Evolutionary conservation across 2,888 invertebrate species (phyloP).

Genomic region (Agrotis segetum): DNA sequence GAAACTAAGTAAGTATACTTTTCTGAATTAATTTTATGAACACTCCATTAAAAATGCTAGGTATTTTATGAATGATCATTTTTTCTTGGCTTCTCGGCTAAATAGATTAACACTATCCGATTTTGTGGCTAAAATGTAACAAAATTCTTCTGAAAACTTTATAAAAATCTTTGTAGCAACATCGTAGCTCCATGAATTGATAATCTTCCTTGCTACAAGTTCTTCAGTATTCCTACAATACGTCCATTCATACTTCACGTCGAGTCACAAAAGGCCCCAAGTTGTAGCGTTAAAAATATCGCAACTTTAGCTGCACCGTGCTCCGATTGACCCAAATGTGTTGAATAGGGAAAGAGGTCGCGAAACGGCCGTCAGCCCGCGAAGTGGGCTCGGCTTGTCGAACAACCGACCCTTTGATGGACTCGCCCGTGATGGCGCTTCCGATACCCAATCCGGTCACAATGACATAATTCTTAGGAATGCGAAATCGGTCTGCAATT

Average conservation of each 20-base stretch:
- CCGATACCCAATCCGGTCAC: slow-evolving; percentile 55
- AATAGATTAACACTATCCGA: not conserved
- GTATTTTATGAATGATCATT: not conserved
- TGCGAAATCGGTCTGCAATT: slow-evolving; percentile 1
- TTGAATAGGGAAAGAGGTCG: slow-evolving; percentile 74
- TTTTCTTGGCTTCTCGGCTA: not conserved
- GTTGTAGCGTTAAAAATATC: slow-evolving; percentile 49
- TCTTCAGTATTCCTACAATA: slow-evolving; percentile 19
- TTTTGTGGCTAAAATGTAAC: not conserved
- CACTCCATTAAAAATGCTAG: no score
- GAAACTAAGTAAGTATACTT: no score
- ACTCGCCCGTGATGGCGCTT: slow-evolving; percentile 64
- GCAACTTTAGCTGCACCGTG: slow-evolving; percentile 62
- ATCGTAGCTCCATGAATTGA: slow-evolving; percentile 7
- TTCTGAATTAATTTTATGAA: no score
- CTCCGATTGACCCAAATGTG: slow-evolving; percentile 80
- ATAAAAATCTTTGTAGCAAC: not conserved
- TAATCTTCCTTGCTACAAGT: slow-evolving; percentile 17
- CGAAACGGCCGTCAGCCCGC: slow-evolving; percentile 52
- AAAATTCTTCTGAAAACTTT: no score
- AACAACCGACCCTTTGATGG: slow-evolving; percentile 72
- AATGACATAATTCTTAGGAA: slow-evolving; percentile 44
- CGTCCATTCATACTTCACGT: slow-evolving; percentile 53
- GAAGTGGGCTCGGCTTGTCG: slow-evolving; percentile 66
- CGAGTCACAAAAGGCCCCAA: slow-evolving; percentile 43